Evolutionary conservation across 2,113 vertebrate genomes (phyloP), one percentile per base, ranked within the genome.

Genomic region (Balaeniceps rex): DNA sequence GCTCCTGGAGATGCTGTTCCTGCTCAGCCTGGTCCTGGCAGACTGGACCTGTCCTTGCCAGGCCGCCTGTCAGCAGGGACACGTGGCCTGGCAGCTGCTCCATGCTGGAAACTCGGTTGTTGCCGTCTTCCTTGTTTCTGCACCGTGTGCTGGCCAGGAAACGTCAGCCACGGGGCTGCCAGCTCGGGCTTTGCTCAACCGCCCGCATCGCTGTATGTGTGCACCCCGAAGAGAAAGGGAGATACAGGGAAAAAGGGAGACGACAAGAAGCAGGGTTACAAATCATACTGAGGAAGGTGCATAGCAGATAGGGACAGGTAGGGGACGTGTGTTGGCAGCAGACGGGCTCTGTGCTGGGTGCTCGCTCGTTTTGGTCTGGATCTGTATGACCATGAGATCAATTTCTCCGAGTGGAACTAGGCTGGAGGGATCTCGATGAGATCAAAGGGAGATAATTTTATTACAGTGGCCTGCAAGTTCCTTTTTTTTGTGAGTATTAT

Each of bases 1-100:
- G 93, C 52, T 93, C 90, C 90, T 95, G 87, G 89, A 68, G 94
- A 34, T 95, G 77, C 91, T 79, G 10, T 85, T 96, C 93, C 89
- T 90, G 87, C 74, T 84, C 94, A 95, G 57, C 74, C 87, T 69
- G 87, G 47, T 36, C 78, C 90, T 95, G 91, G 74, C 93, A 94
- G 74, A 2, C 87, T 65, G 78, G 87, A 44, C 84, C 75, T 89
- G 36, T 38, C 79, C 60, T 65, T 58, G 79, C 85, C 96, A 96
- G 90, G 46, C 95, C 52, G 60, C 3, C 11, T 93, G 83, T 65
- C 95, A 87, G 91, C 75, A 29, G 87, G 96, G 93, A 87, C 89
- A 52, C 26, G 22, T 55, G 65, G 83, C 77, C 77, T 91, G 87
- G 83, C 93, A 94, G 77, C 77, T 96, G 91, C 83, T 95, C 84